Evolutionary conservation across 2,797 vertebrate species (phyloP), one percentile per base, ranked within the genome.

Genomic region (Chromobotia macracanthus): DNA sequence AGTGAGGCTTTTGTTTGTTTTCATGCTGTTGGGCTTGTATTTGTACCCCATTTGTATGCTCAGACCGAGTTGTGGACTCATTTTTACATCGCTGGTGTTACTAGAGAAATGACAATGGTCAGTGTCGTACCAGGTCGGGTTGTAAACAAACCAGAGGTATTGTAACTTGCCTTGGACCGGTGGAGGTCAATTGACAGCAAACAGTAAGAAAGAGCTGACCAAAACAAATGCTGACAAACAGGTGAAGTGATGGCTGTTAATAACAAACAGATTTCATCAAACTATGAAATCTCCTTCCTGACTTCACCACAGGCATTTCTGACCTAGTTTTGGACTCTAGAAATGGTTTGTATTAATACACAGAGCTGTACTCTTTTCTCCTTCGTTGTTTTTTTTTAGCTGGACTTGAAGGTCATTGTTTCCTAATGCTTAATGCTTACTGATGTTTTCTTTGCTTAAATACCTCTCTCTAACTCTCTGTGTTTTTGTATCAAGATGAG

Each of bases 231-330:
- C 7, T 55, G 2, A 44, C 41, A 44, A 44, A 44, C 11, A 44
- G 41, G 41, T 44, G 2, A n/a, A n/a, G n/a, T n/a, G n/a, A n/a
- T n/a, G n/a, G n/a, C n/a, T n/a, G n/a, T n/a, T n/a, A n/a, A n/a
- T n/a, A n/a, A n/a, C n/a, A n/a, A n/a, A n/a, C n/a, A n/a, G n/a
- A n/a, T n/a, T n/a, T n/a, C n/a, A n/a, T n/a, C 31, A 55, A 66
- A 25, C 31, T 55, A 61, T 55, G 71, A 73, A 73, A 61, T 23
- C n/a, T 56, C 31, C 65, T 66, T 71, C 18, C 69, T 78, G 46
- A 48, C 64, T 56, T 56, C 51, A 56, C 51, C 7, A 56, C 38
- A 19, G 51, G 74, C 23, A 28, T 67, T 67, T 76, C 11, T 76
- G 74, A 67, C 64, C 74, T 76, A 68, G 35, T 76, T 76, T 56